Conservation (phyloP, 2,113 vertebrate species). For the Suncus etruscus region DNA sequence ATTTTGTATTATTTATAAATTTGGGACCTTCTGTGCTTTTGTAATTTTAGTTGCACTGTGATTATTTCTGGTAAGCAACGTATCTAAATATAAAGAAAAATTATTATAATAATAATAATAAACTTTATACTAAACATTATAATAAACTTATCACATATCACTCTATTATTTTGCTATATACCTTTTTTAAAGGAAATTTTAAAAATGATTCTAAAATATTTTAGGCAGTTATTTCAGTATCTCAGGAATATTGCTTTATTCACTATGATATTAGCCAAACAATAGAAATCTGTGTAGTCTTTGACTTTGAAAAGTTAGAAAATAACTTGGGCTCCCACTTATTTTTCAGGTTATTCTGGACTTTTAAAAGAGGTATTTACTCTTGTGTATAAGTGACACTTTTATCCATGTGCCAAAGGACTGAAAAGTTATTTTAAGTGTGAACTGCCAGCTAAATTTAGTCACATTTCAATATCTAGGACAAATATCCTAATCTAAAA, state of each 20-base stretch:
- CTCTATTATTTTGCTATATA: neutral
- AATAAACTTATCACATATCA: neutral
- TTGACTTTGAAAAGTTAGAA: conserved; percentile 25
- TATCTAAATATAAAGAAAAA: neutral
- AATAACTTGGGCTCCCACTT: neutral
- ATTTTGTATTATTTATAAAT: conserved; percentile 12
- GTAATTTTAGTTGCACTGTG: neutral
- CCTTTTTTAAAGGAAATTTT: neutral
- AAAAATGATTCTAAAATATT: neutral
- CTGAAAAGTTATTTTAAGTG: neutral
- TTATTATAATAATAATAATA: neutral
- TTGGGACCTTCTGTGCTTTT: neutral
- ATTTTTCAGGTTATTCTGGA: neutral
- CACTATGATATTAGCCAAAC: neutral
- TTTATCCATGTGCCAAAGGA: neutral
- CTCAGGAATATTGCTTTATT: neutral
- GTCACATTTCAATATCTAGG: conserved; percentile 11
- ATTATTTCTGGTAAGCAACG: neutral
- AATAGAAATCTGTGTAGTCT: neutral
- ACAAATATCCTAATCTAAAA: neutral
- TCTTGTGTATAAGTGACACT: neutral
- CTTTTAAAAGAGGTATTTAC: conserved; percentile 26
- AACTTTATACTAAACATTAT: too few relatives aligned
- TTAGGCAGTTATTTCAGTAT: neutral
- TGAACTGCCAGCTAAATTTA: conserved; percentile 30